These are phyloP conservation scores for Morpho helenor DNA, from an alignment of 2,888 invertebrate genomes.

Conservation along the genomic window DNA sequence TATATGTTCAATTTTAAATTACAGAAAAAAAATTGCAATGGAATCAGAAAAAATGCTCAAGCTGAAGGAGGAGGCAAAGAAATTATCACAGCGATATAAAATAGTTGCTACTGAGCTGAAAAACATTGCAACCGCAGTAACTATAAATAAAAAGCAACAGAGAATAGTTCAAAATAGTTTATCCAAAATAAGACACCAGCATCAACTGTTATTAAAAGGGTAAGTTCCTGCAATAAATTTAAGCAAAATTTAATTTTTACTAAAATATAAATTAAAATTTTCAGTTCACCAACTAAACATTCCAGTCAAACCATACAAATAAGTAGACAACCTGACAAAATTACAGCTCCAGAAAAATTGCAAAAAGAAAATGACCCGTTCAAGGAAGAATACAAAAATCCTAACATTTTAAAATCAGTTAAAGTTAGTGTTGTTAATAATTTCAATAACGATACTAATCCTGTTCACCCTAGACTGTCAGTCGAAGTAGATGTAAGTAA, in stretches of 20 bases:
- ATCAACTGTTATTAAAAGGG: conserved; percentile 67
- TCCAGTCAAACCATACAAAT: conserved; percentile 44
- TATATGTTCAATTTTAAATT: neutral
- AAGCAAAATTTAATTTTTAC: neutral
- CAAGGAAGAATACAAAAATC: conserved; percentile 45
- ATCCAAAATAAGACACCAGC: conserved; percentile 58
- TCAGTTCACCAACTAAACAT: conserved; percentile 55
- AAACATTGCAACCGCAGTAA: conserved; percentile 62
- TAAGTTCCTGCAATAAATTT: conserved; percentile 32
- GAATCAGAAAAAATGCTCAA: conserved; percentile 66
- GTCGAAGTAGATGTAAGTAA: conserved; percentile 49
- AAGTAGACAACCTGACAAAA: conserved; percentile 36
- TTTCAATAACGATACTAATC: conserved; percentile 34
- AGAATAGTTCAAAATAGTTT: conserved; percentile 55
- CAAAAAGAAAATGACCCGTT: conserved; percentile 66
- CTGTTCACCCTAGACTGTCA: conserved; percentile 40
- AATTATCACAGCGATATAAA: conserved; percentile 63
- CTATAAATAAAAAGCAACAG: conserved; percentile 64
- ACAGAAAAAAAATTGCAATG: conserved; percentile 48
- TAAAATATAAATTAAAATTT: conserved; percentile 10
- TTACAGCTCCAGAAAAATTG: conserved; percentile 36
- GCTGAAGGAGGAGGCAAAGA: conserved; percentile 61
- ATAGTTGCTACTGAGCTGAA: conserved; percentile 63
- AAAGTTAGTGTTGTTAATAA: conserved; percentile 54
- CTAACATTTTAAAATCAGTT: conserved; percentile 40